These are phyloP conservation scores for Oenanthe oenanthe DNA, from an alignment of 2,113 vertebrate genomes.

Conservation along the genomic window DNA sequence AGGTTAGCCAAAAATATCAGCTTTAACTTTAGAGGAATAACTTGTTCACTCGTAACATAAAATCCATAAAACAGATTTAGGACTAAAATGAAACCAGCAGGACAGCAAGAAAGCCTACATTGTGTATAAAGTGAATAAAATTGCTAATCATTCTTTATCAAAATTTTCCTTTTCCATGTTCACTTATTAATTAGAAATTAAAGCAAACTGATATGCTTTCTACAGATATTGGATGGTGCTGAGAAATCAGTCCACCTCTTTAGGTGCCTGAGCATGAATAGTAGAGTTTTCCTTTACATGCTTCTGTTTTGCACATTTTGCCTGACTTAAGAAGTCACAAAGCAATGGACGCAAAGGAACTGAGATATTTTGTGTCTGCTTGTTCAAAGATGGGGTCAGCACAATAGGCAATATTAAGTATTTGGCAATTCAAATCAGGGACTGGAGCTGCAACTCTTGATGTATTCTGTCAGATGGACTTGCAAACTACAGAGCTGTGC, in stretches of 20 bases:
- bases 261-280: neutral
- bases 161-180: neutral
- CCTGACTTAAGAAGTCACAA: neutral
- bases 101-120: neutral
- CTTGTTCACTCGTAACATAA: neutral
- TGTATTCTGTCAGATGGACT: neutral
- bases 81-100: neutral
- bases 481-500: neutral
- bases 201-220: neutral
- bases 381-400: neutral
- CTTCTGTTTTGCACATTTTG: neutral
- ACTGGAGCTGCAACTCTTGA: neutral
- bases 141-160: neutral
- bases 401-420: neutral
- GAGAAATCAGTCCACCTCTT: neutral
- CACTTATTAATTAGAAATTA: neutral
- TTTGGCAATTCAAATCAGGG: conserved; percentile 37
- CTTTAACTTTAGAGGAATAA: neutral
- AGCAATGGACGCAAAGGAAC: neutral
- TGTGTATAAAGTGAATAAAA: neutral
- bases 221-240: neutral
- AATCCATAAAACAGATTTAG: neutral
- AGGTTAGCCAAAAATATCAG: neutral
- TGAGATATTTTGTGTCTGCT: neutral
- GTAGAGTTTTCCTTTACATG: neutral